phyloP scores from a whole-genome alignment of 2,113 vertebrate species.

The Illadopsis cleaveri region DNA sequence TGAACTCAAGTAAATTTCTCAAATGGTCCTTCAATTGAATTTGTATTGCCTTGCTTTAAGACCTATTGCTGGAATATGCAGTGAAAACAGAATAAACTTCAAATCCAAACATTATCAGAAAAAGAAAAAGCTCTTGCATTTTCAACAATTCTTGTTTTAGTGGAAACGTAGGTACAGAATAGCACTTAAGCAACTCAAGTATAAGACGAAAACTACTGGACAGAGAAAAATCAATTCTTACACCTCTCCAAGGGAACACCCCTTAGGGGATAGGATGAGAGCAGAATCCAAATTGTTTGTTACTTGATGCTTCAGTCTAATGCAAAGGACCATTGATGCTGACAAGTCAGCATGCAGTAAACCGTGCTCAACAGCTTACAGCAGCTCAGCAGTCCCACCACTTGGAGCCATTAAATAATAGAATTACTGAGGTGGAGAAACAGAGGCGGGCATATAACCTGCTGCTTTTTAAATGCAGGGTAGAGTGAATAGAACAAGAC shows the following conservation, averaged over 20 bases:
- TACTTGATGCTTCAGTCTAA: conserved; percentile 20
- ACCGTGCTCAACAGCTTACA: not conserved
- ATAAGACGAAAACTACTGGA: not conserved
- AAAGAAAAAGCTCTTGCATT: not conserved
- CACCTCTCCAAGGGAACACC: not conserved
- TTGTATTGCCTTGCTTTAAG: not conserved
- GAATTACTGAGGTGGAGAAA: not conserved
- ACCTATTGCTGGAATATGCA: not conserved
- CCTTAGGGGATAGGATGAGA: not conserved
- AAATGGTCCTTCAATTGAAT: not conserved
- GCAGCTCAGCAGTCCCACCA: not conserved
- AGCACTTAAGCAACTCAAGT: not conserved
- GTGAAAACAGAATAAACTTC: not conserved
- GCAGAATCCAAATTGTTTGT: not conserved
- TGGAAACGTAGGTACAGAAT: not conserved
- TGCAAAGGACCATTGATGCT: not conserved
- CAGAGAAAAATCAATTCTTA: conserved; percentile 8
- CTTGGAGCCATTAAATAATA: conserved; percentile 3
- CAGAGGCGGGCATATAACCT: not conserved
- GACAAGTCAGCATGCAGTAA: not conserved
- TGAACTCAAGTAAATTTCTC: not conserved
- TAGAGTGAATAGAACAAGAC: not conserved
- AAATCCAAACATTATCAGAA: not conserved
- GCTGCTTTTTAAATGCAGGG: not conserved
- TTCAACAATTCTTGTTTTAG: not conserved